Percentiles rank a stretch among this genome's conserved stretches.
Conservation (phyloP, 2,888 invertebrate species). For the Chironomus tentans region DNA sequence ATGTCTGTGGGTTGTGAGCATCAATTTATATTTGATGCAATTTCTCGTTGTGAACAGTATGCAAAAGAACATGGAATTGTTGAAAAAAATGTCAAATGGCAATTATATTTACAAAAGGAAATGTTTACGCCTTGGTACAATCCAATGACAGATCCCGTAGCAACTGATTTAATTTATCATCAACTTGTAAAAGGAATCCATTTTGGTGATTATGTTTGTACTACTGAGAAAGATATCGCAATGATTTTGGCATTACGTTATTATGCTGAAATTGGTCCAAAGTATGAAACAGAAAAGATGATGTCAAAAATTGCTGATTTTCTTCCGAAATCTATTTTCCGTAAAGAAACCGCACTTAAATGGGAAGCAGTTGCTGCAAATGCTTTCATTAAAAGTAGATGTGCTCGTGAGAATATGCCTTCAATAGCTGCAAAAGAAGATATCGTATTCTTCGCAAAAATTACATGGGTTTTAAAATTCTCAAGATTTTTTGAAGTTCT, state of each 20-base stretch:
- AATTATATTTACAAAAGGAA: conserved; percentile 78
- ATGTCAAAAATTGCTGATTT: conserved; percentile 33
- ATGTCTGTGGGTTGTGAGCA: conserved; percentile 79
- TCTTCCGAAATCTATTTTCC: conserved; percentile 38
- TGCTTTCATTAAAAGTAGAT: conserved; percentile 62
- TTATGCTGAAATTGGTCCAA: conserved; percentile 71
- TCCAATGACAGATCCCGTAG: conserved; percentile 66
- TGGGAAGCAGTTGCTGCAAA: conserved; percentile 66
- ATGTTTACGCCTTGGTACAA: conserved; percentile 91
- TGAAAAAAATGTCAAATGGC: conserved; percentile 81
- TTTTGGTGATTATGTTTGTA: conserved; percentile 84
- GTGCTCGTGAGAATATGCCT: conserved; percentile 57
- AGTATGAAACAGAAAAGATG: conserved; percentile 43
- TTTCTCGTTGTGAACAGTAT: conserved; percentile 92
- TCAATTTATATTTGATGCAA: conserved; percentile 92
- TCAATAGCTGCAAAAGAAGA: conserved; percentile 73
- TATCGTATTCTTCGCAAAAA: conserved; percentile 81
- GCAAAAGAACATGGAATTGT: conserved; percentile 80
- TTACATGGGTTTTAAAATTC: conserved; percentile 90
- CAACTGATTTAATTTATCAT: conserved; percentile 82
- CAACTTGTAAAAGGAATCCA: conserved; percentile 82
- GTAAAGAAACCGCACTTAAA: conserved; percentile 52
- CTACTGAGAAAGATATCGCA: conserved; percentile 73
- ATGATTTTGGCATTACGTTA: conserved; percentile 85
- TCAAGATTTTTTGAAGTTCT: conserved; percentile 89